A percentile compares a stretch with the other conserved stretches of the same genome.
Evolutionary conservation across 1,140 invertebrate genomes (phyloP).

Genomic region (Camponotus pennsylvanicus): DNA sequence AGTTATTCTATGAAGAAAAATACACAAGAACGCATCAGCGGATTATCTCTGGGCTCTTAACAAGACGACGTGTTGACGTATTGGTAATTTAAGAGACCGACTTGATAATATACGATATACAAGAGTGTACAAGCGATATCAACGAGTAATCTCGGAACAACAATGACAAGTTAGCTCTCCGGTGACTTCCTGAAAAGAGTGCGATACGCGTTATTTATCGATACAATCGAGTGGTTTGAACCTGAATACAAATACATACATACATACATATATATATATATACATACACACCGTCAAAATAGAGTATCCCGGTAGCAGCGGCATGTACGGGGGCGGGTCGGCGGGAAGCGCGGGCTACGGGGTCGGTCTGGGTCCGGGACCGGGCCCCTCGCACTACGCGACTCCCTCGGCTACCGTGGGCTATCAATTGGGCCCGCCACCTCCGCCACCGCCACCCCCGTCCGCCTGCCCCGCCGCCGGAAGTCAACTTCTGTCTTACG

Average conservation of each 20-base stretch:
- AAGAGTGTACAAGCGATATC: not conserved
- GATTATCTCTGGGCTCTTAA: not conserved
- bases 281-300: conserved; percentile 77
- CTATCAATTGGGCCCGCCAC: conserved; percentile 82
- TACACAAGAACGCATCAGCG: not conserved
- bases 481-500: conserved; percentile 84
- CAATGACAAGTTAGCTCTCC: conserved; percentile 4
- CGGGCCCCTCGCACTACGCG: conserved; percentile 86
- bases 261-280: no score
- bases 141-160: not conserved
- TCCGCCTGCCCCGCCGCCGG: conserved; percentile 73
- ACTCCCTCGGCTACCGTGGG: conserved; percentile 84
- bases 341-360: conserved; percentile 82
- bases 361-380: conserved; percentile 80
- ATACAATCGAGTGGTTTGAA: not conserved
- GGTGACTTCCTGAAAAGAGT: not conserved
- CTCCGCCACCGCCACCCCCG: conserved; percentile 82
- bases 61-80: not conserved
- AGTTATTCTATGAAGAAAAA: conserved; percentile 10
- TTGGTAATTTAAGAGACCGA: conserved; percentile 15
- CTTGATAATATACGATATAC: conserved; percentile 6
- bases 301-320: conserved; percentile 83
- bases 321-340: conserved; percentile 86
- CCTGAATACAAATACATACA: conserved; percentile 33
- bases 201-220: conserved; percentile 11